phyloP scores from a whole-genome alignment of 2,797 vertebrate genomes.

The Mus minutoides region DNA sequence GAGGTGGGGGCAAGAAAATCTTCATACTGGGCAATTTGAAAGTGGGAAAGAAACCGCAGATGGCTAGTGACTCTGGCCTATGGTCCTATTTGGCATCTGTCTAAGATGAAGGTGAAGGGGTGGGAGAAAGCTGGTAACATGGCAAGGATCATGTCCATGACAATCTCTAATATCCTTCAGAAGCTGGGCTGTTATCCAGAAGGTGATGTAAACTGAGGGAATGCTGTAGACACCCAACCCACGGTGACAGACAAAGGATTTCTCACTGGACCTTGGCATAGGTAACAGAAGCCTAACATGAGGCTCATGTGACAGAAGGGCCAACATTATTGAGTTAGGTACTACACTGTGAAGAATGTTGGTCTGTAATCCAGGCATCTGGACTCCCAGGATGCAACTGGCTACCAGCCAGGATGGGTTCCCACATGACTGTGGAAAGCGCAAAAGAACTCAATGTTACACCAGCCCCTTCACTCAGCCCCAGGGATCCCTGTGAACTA shows the following conservation, averaged over 20 bases:
- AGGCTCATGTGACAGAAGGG: not conserved
- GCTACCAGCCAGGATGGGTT: not conserved
- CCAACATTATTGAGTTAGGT: not conserved
- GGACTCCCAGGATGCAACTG: not conserved
- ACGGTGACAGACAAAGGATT: not conserved
- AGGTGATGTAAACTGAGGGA: not conserved
- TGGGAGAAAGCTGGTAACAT: not conserved
- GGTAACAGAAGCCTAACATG: not conserved
- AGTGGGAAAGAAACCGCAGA: not conserved
- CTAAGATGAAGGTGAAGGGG: not conserved
- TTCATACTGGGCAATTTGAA: not conserved
- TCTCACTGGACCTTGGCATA: not conserved
- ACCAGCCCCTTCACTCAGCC: not conserved
- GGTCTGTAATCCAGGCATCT: not conserved
- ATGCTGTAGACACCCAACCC: not conserved
- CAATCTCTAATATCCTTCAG: not conserved
- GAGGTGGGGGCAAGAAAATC: not conserved
- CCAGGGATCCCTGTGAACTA: not conserved
- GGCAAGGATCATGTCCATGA: not conserved
- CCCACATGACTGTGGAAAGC: not conserved
- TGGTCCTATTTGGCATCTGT: not conserved
- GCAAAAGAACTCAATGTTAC: not conserved
- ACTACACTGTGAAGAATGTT: slow-evolving; percentile 13
- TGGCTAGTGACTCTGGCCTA: not conserved
- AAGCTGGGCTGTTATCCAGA: not conserved